Evolutionary conservation across 2,888 invertebrate genomes (phyloP).

Genomic region (Alsophila aescularia): DNA sequence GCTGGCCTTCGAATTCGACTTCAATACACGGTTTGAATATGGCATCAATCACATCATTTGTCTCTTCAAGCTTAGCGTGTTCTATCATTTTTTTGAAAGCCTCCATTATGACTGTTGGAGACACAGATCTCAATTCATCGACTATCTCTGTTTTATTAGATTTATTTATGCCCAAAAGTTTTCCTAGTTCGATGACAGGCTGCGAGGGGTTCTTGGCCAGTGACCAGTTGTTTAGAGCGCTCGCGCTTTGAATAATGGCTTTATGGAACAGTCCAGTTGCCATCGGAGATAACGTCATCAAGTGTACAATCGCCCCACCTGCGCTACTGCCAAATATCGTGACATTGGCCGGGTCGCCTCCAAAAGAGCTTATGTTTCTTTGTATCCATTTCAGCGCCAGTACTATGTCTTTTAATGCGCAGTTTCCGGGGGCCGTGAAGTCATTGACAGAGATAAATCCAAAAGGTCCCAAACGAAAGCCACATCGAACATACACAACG

Average conservation of each 20-base stretch:
- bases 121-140: conserved; percentile 57
- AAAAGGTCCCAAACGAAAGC: conserved; percentile 74
- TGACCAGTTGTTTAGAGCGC: conserved; percentile 73
- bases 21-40: conserved; percentile 75
- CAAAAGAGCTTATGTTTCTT: conserved; percentile 69
- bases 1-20: conserved; percentile 72
- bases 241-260: conserved; percentile 75
- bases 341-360: conserved; percentile 75
- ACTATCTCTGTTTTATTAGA: conserved; percentile 60
- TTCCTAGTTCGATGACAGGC: conserved; percentile 58
- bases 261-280: conserved; percentile 76
- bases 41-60: conserved; percentile 53
- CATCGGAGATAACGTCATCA: conserved; percentile 78
- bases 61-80: conserved; percentile 33
- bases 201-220: conserved; percentile 64
- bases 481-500: conserved; percentile 72
- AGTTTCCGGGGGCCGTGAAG: conserved; percentile 73
- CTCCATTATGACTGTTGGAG: conserved; percentile 58
- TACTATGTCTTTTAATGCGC: conserved; percentile 75
- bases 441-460: conserved; percentile 76
- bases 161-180: conserved; percentile 58
- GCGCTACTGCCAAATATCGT: conserved; percentile 78
- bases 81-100: conserved; percentile 44
- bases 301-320: conserved; percentile 76
- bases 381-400: conserved; percentile 77